Percentiles rank a stretch among this genome's conserved stretches.
These are phyloP conservation scores for Drosophila infuscata DNA, from an alignment of 2,888 invertebrate species.

Conservation along the genomic window DNA sequence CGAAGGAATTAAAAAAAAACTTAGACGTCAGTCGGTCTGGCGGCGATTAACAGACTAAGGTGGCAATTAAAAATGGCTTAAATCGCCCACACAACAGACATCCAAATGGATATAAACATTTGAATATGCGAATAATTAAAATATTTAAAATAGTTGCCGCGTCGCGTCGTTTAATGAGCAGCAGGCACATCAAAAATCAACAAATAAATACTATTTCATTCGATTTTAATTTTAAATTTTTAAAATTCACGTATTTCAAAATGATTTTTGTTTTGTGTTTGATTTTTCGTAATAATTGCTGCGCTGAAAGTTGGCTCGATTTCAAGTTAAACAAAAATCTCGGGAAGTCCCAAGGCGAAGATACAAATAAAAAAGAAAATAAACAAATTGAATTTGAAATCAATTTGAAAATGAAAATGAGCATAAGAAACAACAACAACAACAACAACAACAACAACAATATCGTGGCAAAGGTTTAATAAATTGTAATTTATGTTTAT, in stretches of 20 bases:
- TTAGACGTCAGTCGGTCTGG: constrained; percentile 68
- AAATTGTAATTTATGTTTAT: constrained; percentile 81
- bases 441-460: constrained; percentile 10
- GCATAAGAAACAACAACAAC: constrained; percentile 6
- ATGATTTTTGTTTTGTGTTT: neutral
- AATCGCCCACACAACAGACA: constrained; percentile 21
- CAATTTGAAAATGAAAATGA: constrained; percentile 40
- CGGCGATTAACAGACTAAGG: constrained; percentile 44
- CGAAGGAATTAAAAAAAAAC: neutral
- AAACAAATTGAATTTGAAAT: constrained; percentile 47
- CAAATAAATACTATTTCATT: constrained; percentile 37
- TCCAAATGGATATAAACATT: constrained; percentile 41
- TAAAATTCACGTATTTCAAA: constrained; percentile 13
- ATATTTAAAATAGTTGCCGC: constrained; percentile 73
- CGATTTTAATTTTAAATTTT: constrained; percentile 21
- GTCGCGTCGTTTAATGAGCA: constrained; percentile 66
- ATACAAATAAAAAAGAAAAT: constrained; percentile 13
- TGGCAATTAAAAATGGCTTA: constrained; percentile 71
- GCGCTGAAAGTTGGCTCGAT: constrained; percentile 34
- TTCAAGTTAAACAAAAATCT: constrained; percentile 38
- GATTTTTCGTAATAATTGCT: constrained; percentile 27
- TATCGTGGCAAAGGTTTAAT: constrained; percentile 67
- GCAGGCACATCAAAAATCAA: constrained; percentile 25
- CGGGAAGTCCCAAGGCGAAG: constrained; percentile 24
- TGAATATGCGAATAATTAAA: constrained; percentile 73